phyloP scores from a whole-genome alignment of 35 echinoderm and acorn worm species.

The Apostichopus parvimensis region DNA sequence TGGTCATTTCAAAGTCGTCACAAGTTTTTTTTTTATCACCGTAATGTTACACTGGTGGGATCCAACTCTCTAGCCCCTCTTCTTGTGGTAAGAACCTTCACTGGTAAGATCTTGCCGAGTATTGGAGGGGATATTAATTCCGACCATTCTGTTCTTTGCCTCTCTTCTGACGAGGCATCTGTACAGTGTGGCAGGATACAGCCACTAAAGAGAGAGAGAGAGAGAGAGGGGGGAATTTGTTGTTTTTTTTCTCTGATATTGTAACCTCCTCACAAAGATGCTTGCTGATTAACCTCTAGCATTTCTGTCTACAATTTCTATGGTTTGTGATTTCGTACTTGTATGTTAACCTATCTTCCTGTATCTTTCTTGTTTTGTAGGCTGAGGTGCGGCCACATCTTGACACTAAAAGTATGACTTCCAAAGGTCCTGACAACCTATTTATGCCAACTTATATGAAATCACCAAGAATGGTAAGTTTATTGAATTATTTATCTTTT shows the following conservation, averaged over 20 bases:
- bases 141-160: not conserved
- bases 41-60: too few species aligned
- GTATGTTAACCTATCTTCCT: too few species aligned
- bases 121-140: slow-evolving; percentile 22
- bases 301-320: not conserved
- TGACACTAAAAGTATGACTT: not conserved
- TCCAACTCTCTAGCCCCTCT: too few species aligned
- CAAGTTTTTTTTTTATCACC: too few species aligned
- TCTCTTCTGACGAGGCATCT: not conserved
- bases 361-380: not conserved
- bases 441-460: slow-evolving; percentile 86
- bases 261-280: not conserved
- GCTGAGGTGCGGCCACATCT: slow-evolving; percentile 59
- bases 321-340: too few species aligned
- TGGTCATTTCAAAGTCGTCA: too few species aligned
- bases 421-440: slow-evolving; percentile 37
- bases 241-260: not conserved
- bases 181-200: not conserved
- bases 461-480: slow-evolving; percentile 60
- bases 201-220: too few species aligned
- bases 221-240: too few species aligned
- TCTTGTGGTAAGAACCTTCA: too few species aligned
- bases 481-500: too few species aligned
- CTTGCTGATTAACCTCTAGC: not conserved
- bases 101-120: too few species aligned